Conservation (phyloP, 2,113 vertebrate genomes). For the Phylloscopus trochiloides region DNA sequence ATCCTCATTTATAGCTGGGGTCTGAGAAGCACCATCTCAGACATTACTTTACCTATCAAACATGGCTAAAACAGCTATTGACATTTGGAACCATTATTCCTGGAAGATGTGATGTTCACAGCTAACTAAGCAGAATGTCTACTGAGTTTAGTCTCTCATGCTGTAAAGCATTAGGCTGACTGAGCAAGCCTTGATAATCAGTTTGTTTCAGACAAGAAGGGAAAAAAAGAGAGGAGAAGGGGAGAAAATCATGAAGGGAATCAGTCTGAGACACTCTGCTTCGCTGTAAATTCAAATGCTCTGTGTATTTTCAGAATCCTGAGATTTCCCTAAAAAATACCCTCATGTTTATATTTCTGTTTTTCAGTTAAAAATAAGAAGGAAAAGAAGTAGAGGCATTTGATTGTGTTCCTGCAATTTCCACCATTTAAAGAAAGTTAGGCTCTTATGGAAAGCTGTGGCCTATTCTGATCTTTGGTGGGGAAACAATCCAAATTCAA, state of each 20-base stretch:
- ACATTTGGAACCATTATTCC: constrained; percentile 43
- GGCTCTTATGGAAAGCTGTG: background rate
- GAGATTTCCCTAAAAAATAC: background rate
- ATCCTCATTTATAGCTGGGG: constrained; percentile 56
- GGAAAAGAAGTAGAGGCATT: background rate
- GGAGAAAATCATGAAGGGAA: background rate
- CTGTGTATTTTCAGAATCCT: constrained; percentile 16
- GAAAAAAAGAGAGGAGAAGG: background rate
- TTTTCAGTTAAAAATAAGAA: background rate
- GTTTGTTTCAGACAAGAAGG: constrained; percentile 20
- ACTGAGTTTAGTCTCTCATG: background rate
- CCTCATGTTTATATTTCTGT: background rate
- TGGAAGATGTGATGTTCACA: constrained; percentile 33
- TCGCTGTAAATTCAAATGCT: background rate
- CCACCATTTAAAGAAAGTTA: background rate
- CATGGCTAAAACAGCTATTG: constrained; percentile 56
- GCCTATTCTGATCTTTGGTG: background rate
- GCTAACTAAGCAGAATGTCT: background rate
- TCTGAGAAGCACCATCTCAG: constrained; percentile 45
- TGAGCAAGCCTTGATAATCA: background rate
- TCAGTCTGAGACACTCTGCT: background rate
- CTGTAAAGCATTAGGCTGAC: background rate
- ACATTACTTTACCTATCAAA: constrained; percentile 58
- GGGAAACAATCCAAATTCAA: background rate
- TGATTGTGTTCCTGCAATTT: background rate